Conservation (phyloP, 2,888 invertebrate species). For the Geophilus truncorum region DNA sequence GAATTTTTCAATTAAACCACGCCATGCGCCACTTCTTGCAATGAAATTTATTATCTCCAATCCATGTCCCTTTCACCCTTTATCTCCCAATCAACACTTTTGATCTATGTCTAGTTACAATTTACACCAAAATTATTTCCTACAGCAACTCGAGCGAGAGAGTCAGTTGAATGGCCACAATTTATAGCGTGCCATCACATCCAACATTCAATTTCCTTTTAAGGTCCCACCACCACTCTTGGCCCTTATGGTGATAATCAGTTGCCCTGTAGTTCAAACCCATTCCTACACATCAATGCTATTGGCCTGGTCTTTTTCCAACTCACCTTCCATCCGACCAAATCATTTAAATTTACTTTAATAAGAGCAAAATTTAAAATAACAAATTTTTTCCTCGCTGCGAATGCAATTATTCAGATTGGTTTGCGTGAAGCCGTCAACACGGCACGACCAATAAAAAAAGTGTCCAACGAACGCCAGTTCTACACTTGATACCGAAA, state of each 20-base stretch:
- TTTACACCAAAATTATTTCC: conserved; percentile 13
- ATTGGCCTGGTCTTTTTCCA: neutral
- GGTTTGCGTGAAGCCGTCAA: neutral
- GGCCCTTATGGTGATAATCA: conserved; percentile 10
- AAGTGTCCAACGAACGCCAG: neutral
- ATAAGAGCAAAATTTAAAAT: neutral
- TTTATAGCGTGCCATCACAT: conserved; percentile 16
- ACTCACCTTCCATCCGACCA: neutral
- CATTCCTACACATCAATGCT: neutral
- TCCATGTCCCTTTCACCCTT: neutral
- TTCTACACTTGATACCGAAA: neutral
- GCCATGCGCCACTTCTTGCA: neutral
- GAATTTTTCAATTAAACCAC: neutral
- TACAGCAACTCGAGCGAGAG: conserved; percentile 10
- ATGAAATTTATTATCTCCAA: neutral
- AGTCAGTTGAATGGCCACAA: conserved; percentile 15
- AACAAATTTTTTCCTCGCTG: neutral
- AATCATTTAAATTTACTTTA: neutral
- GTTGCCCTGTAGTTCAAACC: conserved; percentile 5
- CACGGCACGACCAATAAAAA: neutral
- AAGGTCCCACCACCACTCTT: neutral
- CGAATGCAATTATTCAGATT: neutral
- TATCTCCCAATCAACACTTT: conserved; percentile 7
- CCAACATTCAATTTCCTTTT: conserved; percentile 17
- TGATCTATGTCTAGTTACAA: conserved; percentile 13